These are phyloP conservation scores for Xylota segnis DNA, from an alignment of 2,888 invertebrate species.

Conservation along the genomic window DNA sequence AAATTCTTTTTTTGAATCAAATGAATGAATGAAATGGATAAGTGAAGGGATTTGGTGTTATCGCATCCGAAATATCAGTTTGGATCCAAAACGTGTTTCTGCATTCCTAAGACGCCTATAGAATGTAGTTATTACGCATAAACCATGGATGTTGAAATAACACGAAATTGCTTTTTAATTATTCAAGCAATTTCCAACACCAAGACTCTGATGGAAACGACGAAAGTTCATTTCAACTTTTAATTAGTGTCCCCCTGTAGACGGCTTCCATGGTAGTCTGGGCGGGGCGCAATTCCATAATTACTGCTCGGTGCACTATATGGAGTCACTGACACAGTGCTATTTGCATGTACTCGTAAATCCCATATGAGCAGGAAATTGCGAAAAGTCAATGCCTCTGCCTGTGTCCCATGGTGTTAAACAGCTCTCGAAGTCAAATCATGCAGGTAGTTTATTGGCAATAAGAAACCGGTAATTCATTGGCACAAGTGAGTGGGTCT, in stretches of 20 bases:
- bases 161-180: conserved; percentile 46
- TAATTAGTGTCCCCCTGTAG: conserved; percentile 44
- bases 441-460: conserved; percentile 19
- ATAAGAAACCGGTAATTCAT: conserved; percentile 1
- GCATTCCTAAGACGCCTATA: not conserved
- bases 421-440: conserved; percentile 10
- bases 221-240: conserved; percentile 1
- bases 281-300: conserved; percentile 21
- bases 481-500: not conserved
- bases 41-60: not conserved
- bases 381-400: conserved; percentile 48
- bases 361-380: conserved; percentile 44
- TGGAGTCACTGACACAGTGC: conserved; percentile 20
- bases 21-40: not conserved
- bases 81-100: not conserved
- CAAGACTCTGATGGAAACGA: not conserved
- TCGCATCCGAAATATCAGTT: not conserved
- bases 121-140: not conserved
- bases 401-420: conserved; percentile 30
- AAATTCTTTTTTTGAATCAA: no score
- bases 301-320: conserved; percentile 9
- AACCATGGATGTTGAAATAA: not conserved
- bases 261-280: conserved; percentile 3
- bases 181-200: conserved; percentile 4
- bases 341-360: conserved; percentile 25